Evolutionary conservation across 2,888 invertebrate genomes (phyloP).

Genomic region (Tortrix viridana): DNA sequence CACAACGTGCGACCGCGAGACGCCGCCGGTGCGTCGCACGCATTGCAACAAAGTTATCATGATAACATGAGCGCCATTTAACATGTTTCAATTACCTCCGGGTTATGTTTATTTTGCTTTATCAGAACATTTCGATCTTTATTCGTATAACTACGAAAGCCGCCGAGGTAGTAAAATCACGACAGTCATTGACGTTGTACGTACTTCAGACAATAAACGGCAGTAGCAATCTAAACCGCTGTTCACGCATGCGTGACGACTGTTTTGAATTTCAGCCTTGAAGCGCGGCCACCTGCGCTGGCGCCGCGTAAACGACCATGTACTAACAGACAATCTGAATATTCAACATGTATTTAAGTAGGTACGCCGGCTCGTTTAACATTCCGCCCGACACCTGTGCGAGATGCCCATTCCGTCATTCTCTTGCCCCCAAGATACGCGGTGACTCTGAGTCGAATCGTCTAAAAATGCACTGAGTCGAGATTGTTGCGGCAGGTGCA

Average conservation of each 20-base stretch:
- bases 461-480: slow-evolving; percentile 48
- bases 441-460: slow-evolving; percentile 31
- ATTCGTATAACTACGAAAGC: not conserved
- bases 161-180: no score
- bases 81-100: not conserved
- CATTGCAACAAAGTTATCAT: slow-evolving; percentile 54
- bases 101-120: not conserved
- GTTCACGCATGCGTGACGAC: slow-evolving; percentile 81
- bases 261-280: slow-evolving; percentile 85
- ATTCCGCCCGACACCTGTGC: slow-evolving; percentile 78
- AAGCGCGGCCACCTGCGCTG: slow-evolving; percentile 86
- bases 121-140: not conserved
- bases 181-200: not conserved
- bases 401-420: slow-evolving; percentile 67
- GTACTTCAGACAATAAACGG: slow-evolving; percentile 39
- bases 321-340: slow-evolving; percentile 82
- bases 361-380: slow-evolving; percentile 72
- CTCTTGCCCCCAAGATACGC: slow-evolving; percentile 32
- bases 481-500: slow-evolving; percentile 73
- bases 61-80: slow-evolving; percentile 34
- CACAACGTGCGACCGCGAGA: slow-evolving; percentile 59
- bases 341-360: slow-evolving; percentile 76
- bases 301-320: slow-evolving; percentile 85
- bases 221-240: slow-evolving; percentile 66
- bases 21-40: slow-evolving; percentile 57